Base-by-base conservation (phyloP, 2,797 vertebrate species). In the Rhinella marina region DNA sequence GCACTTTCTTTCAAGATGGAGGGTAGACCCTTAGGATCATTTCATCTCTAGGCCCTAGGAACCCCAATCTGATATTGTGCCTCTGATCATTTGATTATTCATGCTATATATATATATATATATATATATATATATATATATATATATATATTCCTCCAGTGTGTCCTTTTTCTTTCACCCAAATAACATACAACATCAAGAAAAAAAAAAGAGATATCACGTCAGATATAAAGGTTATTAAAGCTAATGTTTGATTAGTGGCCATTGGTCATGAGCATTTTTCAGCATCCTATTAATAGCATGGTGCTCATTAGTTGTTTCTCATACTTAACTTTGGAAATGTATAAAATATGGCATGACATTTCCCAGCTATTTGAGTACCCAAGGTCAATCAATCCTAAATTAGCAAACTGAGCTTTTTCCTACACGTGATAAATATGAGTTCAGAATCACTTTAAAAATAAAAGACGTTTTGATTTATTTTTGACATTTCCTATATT, bases 401-500 rank as follows among this genome's bases (percentile, higher is more conserved):
- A 68, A 41, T 64, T 17, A 83, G 83, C 73, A 59, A 70, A 70
- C 14, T 78, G 84, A 78, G 50, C 10, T 56, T 68, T 81, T 76
- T 64, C 72, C 79, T 79, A 56, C 80, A 86, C 77, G 32, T 86
- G 54, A 89, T 82, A 82, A 82, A 77, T 81, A 64, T 19, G 72
- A 48, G 50, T 86, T 70, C 61, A 73, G 77, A 88, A 79, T 80
- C 62, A 78, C 48, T 70, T 86, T 82, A 88, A 85, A 81, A 81
- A 81, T 70, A 52, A 81, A 87, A 83, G 84, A 75, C 84, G 59
- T 77, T 86, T 54, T 86, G 82, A 78, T 89, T 89, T 86, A 89
- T 89, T 78, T 89, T 86, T 86, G 57, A 57, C 84, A 89, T 89
- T 86, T 86, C 78, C 88, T 83, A 83, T 86, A 89, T 86, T 86